Conservation (phyloP, 2,888 invertebrate species). For the Nematopogon swammerdamellus region DNA sequence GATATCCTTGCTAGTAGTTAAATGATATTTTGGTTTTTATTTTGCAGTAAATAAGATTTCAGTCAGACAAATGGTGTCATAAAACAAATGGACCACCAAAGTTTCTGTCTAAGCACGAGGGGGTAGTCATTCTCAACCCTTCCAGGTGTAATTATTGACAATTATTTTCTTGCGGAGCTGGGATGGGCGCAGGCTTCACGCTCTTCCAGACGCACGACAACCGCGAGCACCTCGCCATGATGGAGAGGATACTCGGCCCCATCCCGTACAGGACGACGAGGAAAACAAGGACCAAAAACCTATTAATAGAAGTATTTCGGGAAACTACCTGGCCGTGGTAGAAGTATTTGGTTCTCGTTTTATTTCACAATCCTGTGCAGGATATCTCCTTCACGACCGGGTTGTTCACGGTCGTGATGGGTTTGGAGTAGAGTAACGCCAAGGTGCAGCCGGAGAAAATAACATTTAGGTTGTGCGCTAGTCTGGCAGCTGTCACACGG, state of each 20-base stretch:
- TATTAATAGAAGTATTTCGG: too few relatives aligned
- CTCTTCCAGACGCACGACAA: slow-evolving; percentile 99
- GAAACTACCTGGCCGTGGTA: slow-evolving; percentile 96
- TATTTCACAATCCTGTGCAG: slow-evolving; percentile 92
- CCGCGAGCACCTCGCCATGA: slow-evolving; percentile 99
- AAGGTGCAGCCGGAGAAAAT: slow-evolving; percentile 91
- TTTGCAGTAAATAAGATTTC: too few relatives aligned
- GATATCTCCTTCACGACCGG: slow-evolving; percentile 99
- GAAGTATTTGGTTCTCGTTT: slow-evolving; percentile 97
- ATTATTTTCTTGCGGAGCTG: too few relatives aligned
- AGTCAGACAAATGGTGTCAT: too few relatives aligned
- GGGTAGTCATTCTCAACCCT: too few relatives aligned
- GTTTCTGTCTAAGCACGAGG: too few relatives aligned
- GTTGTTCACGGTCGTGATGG: slow-evolving; percentile 98
- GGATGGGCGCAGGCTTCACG: slow-evolving; percentile 98
- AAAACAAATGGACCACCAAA: too few relatives aligned
- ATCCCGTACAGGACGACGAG: slow-evolving; percentile 93
- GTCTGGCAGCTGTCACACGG: too few relatives aligned
- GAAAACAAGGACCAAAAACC: slow-evolving; percentile 96
- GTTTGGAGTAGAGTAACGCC: slow-evolving; percentile 99
- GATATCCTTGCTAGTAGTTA: too few relatives aligned
- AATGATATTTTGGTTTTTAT: too few relatives aligned
- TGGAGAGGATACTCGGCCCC: slow-evolving; percentile 97
- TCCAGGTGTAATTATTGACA: too few relatives aligned
- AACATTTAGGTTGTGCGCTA: too few relatives aligned